phyloP scores from a whole-genome alignment of 2,797 vertebrate species.

The Channa striata region DNA sequence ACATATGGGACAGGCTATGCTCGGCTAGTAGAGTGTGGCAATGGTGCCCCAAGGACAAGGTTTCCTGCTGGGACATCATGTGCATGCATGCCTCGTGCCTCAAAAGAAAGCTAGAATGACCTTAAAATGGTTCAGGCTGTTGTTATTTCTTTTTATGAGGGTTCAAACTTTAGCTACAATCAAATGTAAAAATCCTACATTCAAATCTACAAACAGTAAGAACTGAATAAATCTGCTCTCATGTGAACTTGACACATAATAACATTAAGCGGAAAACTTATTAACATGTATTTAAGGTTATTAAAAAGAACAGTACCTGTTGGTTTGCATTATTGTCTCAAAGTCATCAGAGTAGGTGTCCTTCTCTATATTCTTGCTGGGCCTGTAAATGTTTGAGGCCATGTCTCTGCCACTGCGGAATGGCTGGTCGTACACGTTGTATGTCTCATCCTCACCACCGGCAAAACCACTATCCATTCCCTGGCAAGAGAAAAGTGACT shows the following conservation, averaged over 20 bases:
- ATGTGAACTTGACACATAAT: too few species aligned
- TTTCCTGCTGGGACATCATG: slow-evolving; percentile 60
- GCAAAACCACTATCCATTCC: slow-evolving; percentile 98
- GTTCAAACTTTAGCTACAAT: slow-evolving; percentile 10
- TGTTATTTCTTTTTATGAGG: background rate
- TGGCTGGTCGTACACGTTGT: slow-evolving; percentile 96
- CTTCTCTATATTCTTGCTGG: slow-evolving; percentile 93
- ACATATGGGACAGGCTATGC: slow-evolving; percentile 67
- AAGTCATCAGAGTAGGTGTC: slow-evolving; percentile 93
- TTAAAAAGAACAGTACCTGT: slow-evolving; percentile 80
- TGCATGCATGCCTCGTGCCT: slow-evolving; percentile 25
- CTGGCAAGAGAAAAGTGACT: slow-evolving; percentile 65
- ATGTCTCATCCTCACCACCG: slow-evolving; percentile 94
- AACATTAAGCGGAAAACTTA: too few species aligned
- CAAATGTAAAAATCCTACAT: background rate
- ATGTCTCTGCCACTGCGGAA: slow-evolving; percentile 93
- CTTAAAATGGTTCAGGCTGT: slow-evolving; percentile 36
- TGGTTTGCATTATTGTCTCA: slow-evolving; percentile 91
- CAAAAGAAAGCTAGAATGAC: slow-evolving; percentile 33
- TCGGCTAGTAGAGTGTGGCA: slow-evolving; percentile 48
- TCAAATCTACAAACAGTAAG: too few species aligned
- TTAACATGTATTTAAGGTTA: background rate
- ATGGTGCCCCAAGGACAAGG: slow-evolving; percentile 45
- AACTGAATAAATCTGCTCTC: too few species aligned
- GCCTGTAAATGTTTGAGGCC: slow-evolving; percentile 96